Base-by-base conservation (phyloP, 2,888 invertebrate species). In the Cepaea hortensis region DNA sequence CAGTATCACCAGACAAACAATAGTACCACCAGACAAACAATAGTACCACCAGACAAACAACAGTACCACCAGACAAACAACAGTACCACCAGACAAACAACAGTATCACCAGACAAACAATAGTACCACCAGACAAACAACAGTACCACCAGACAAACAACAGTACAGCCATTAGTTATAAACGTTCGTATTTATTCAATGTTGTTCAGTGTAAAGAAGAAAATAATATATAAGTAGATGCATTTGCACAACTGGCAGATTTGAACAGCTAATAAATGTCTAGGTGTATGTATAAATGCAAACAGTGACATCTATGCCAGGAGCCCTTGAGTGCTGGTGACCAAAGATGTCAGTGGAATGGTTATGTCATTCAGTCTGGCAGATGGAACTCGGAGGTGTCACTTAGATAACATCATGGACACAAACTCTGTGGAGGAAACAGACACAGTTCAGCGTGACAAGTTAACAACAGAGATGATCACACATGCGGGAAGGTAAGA, bases 341-440 rank as follows among this genome's bases (percentile, higher is more conserved):
- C 70, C 70, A 50, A 15, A 70, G 50, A 70, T 6, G 81, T 81
- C 20, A 81, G 70, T 81, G 81, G 81, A 81, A 72, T 72, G 72
- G 81, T 70, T 50, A 70, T 20, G 48, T 70, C 50, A 70, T 55
- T 50, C 70, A 72, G n/a, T 18, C 20, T 5, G 82, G 18, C 20
- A 35, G 55, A n/a, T n/a, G 50, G n/a, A 23, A 6, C 20, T 50
- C 20, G 73, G 55, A 20, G 55, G 35, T 61, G 61, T 83, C 62
- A 83, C 61, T 83, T 83, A n/a, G 83, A 83, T 50, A 83, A 73
- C 83, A 83, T 83, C 83, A 83, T 83, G 23, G 73, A 61, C 61
- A 83, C 83, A 73, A 83, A 83, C 35, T 83, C 83, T 83, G 83
- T 55, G 73, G 73, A 83, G 46, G 65, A 61, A 55, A 83, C 11